phyloP scores from a whole-genome alignment of 2,888 invertebrate genomes.

The Heteromyza rotundicornis region DNA sequence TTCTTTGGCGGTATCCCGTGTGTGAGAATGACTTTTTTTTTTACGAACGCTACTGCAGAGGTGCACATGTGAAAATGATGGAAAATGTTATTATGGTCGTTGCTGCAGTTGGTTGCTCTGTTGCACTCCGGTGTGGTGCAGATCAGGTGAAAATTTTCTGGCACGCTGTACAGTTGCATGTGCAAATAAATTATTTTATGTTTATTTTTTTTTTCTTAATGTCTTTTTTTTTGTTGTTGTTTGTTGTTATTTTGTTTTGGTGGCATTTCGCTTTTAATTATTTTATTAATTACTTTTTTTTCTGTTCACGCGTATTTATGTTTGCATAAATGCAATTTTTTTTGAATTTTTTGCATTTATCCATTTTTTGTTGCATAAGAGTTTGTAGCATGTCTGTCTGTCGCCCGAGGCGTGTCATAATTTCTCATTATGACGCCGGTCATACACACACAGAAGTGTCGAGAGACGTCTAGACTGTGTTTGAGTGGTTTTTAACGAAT shows the following conservation, averaged over 20 bases:
- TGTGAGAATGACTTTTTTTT: no score
- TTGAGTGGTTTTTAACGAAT: no score
- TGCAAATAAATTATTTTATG: conserved; percentile 27
- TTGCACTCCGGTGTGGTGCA: background rate
- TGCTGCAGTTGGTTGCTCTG: conserved; percentile 1
- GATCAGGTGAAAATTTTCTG: conserved; percentile 19
- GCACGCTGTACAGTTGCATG: background rate
- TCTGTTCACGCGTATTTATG: background rate
- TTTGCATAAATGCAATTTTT: conserved; percentile 34
- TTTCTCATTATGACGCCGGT: conserved; percentile 4
- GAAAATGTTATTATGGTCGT: conserved; percentile 6
- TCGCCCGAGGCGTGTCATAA: background rate
- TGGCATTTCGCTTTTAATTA: no score
- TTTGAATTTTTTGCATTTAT: conserved; percentile 6
- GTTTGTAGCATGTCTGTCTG: no score
- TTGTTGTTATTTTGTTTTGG: no score
- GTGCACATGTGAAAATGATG: conserved; percentile 26
- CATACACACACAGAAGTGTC: no score
- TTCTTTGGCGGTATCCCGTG: background rate
- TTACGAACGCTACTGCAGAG: background rate
- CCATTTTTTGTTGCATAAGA: no score
- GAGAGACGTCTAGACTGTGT: no score
- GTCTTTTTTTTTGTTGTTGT: no score
- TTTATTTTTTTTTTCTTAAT: no score
- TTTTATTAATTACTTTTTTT: conserved; percentile 21